Conservation (phyloP, 2,888 invertebrate genomes). For the Dasysyrphus tricinctus region DNA sequence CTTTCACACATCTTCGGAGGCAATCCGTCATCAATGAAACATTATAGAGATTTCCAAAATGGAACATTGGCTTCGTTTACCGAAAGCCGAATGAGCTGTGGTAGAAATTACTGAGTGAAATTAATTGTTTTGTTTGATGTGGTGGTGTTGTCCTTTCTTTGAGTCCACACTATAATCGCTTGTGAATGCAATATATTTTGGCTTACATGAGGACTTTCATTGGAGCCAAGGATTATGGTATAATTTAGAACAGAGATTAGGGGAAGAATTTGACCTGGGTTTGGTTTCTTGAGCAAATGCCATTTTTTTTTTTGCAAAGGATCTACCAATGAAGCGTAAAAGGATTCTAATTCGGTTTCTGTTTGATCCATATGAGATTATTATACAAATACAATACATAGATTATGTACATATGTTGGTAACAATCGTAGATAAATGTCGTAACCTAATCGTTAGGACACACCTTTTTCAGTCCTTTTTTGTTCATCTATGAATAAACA, state of each 20-base stretch:
- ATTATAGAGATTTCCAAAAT: background rate
- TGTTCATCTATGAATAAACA: constrained; percentile 35
- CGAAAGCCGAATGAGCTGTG: background rate
- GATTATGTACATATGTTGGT: background rate
- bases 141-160: background rate
- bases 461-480: constrained; percentile 45
- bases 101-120: constrained; percentile 12
- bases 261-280: constrained; percentile 18
- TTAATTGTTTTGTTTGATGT: constrained; percentile 33
- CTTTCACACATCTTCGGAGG: constrained; percentile 48
- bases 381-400: constrained; percentile 28
- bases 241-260: constrained; percentile 43
- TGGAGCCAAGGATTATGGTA: constrained; percentile 16
- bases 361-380: constrained; percentile 71
- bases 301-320: constrained; percentile 37
- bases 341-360: constrained; percentile 57
- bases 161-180: constrained; percentile 37
- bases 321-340: constrained; percentile 63
- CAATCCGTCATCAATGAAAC: constrained; percentile 38
- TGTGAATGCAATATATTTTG: constrained; percentile 37
- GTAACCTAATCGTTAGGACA: constrained; percentile 66
- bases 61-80: constrained; percentile 19
- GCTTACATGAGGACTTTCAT: constrained; percentile 4
- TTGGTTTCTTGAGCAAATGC: constrained; percentile 32
- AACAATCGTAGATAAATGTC: constrained; percentile 37